Base-by-base conservation (phyloP, 2,888 invertebrate species). In the Arctia plantaginis region DNA sequence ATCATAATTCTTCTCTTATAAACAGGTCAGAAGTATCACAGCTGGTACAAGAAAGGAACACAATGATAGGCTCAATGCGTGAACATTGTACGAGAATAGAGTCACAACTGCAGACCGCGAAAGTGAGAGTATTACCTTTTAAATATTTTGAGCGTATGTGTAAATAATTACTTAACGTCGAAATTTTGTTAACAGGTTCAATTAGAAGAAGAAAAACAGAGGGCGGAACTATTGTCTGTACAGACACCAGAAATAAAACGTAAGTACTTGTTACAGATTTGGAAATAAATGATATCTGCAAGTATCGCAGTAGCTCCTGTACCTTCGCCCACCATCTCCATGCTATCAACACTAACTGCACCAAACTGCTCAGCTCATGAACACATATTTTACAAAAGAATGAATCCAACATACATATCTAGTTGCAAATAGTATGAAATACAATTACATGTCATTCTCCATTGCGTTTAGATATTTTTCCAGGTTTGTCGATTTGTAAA, bases 231-330 rank as follows among this genome's bases (percentile, higher is more conserved):
- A 27, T 81, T 95, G 64, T 89, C 90, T 27, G 86, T 88, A n/a
- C 90, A 93, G 81, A 90, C 94, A n/a, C 95, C 95, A 3, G 93
- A 93, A 90, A 94, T 95, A 3, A 91, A 94, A 90, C 91, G 95
- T 95, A 89, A 87, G 92, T 87, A 51, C n/a, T 62, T 30, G 6
- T 27, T 15, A 33, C 10, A 23, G 33, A 13, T 23, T 47, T 44
- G 23, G 41, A 18, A 27, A 39, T 15, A 15, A 3, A 3, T 27
- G 41, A 44, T 23, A n/a, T 3, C n/a, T 13, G 23, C 27, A 23
- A 44, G 12, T 15, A 15, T 0, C 13, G 44, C 44, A 6, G 44
- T 15, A 44, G 13, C 44, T 44, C 44, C 44, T 13, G 15, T 15
- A 13, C 15, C 15, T 10, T 44, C 13, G 3, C 0, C 44, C 10